A percentile compares a stretch with the other conserved stretches of the same genome.
Evolutionary conservation across 1,140 invertebrate species (phyloP).

Genomic region (Luehdorfia chinensis): DNA sequence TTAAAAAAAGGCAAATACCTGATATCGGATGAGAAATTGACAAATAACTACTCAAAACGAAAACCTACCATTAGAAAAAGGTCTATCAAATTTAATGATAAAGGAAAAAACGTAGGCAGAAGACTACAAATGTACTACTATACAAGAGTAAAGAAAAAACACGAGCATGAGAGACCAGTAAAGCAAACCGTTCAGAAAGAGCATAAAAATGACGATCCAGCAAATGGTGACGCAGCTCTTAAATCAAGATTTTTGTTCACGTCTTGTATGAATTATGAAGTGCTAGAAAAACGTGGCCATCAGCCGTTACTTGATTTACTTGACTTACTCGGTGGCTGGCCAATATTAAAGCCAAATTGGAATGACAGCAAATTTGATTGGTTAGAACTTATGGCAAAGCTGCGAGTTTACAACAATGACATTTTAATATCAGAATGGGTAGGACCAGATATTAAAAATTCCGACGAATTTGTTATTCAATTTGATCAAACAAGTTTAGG

Average conservation of each 20-base stretch:
- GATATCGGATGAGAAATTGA: constrained; percentile 14
- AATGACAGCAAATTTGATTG: constrained; percentile 83
- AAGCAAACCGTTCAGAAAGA: constrained; percentile 17
- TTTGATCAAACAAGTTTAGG: constrained; percentile 92
- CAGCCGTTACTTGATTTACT: constrained; percentile 85
- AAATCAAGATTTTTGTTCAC: constrained; percentile 90
- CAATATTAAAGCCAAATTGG: constrained; percentile 84
- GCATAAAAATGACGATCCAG: constrained; percentile 35
- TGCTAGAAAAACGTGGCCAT: constrained; percentile 82
- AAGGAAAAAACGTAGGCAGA: constrained; percentile 20
- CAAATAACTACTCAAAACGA: background rate
- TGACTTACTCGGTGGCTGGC: constrained; percentile 89
- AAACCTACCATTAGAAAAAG: constrained; percentile 18
- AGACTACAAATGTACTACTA: constrained; percentile 24
- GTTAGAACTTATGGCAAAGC: constrained; percentile 84
- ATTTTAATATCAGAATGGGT: constrained; percentile 91
- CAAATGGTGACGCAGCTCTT: constrained; percentile 77
- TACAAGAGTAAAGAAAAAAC: constrained; percentile 27
- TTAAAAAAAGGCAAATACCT: constrained; percentile 10
- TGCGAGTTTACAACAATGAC: constrained; percentile 91
- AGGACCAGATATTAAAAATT: constrained; percentile 92
- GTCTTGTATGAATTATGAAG: constrained; percentile 90
- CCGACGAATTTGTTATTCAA: constrained; percentile 90
- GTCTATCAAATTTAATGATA: constrained; percentile 4
- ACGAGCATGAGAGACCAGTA: constrained; percentile 20